phyloP scores from a whole-genome alignment of 2,888 invertebrate genomes.

The Spodoptera littoralis region DNA sequence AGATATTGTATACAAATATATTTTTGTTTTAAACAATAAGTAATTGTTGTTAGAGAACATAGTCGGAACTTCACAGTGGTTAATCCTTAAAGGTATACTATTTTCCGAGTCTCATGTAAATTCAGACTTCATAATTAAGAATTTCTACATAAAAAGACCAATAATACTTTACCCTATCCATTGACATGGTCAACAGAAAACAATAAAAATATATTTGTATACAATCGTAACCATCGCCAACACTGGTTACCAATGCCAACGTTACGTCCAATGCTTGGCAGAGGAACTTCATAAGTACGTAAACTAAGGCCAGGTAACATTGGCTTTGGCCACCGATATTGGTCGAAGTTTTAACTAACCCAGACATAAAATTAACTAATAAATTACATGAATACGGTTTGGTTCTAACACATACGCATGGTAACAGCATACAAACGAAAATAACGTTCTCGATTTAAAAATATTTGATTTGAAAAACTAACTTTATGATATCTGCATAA shows the following conservation, averaged over 20 bases:
- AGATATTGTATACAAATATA: slow-evolving; percentile 24
- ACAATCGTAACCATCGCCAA: slow-evolving; percentile 10
- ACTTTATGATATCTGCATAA: too few relatives aligned
- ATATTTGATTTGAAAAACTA: too few relatives aligned
- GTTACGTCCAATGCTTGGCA: slow-evolving; percentile 1
- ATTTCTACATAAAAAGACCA: too few relatives aligned
- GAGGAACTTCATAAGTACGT: slow-evolving; percentile 16
- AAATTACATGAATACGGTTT: slow-evolving; percentile 50
- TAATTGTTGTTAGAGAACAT: too few relatives aligned
- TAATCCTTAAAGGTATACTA: too few relatives aligned
- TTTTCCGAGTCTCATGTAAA: too few relatives aligned
- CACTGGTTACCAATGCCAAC: slow-evolving; percentile 12
- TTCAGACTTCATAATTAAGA: too few relatives aligned
- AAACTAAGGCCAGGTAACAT: neutral
- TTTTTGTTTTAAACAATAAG: neutral
- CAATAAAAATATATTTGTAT: slow-evolving; percentile 16
- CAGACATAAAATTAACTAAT: slow-evolving; percentile 46
- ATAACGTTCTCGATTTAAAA: neutral
- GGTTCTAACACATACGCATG: slow-evolving; percentile 22
- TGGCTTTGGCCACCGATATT: slow-evolving; percentile 19
- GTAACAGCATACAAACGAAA: slow-evolving; percentile 2
- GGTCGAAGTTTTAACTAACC: neutral
- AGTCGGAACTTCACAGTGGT: too few relatives aligned
- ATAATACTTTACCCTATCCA: too few relatives aligned
- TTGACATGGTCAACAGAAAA: too few relatives aligned